Conservation (phyloP, 2,797 vertebrate genomes). For the Hippoglossus hippoglossus region DNA sequence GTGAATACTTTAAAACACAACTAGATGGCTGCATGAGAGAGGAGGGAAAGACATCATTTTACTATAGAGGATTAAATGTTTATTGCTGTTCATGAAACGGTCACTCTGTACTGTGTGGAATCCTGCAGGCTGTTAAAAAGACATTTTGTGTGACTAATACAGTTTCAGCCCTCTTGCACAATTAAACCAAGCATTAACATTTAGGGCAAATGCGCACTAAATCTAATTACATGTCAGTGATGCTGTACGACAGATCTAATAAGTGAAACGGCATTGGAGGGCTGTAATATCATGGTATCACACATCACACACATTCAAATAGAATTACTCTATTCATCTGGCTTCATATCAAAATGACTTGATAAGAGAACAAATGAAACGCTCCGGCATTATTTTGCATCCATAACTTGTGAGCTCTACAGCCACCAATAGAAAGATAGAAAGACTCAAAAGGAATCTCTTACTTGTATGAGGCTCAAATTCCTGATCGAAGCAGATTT, state of each 20-base stretch:
- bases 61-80: slow-evolving; percentile 4
- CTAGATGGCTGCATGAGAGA: slow-evolving; percentile 14
- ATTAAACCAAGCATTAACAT: slow-evolving; percentile 29
- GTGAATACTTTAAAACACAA: slow-evolving; percentile 35
- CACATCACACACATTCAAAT: neutral
- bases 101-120: slow-evolving; percentile 8
- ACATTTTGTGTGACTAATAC: slow-evolving; percentile 27
- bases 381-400: neutral
- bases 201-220: slow-evolving; percentile 10
- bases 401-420: slow-evolving; percentile 15
- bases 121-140: slow-evolving; percentile 9
- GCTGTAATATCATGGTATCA: slow-evolving; percentile 23
- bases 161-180: slow-evolving; percentile 11
- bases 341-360: slow-evolving; percentile 7
- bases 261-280: slow-evolving; percentile 13
- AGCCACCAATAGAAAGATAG: slow-evolving; percentile 22
- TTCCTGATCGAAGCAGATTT: slow-evolving; percentile 51
- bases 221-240: slow-evolving; percentile 4
- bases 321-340: slow-evolving; percentile 8
- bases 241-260: slow-evolving; percentile 13
- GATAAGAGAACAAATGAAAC: slow-evolving; percentile 9
- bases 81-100: neutral
- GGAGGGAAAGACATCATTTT: slow-evolving; percentile 8
- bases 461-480: slow-evolving; percentile 70
- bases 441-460: slow-evolving; percentile 40